Conservation (phyloP, 2,113 vertebrate genomes). For the Pleuronectes platessa region DNA sequence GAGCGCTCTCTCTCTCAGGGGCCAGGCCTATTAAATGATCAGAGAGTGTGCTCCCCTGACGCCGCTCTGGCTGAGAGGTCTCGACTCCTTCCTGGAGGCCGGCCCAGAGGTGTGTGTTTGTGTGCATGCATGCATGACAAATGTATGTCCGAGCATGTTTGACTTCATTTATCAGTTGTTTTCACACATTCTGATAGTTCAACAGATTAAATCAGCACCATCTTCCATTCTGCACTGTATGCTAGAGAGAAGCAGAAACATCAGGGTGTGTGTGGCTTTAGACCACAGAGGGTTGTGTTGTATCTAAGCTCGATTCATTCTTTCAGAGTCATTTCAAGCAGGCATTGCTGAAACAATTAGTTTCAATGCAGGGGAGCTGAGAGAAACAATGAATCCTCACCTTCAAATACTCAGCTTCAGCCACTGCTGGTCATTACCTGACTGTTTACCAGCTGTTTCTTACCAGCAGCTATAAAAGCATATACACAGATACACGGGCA, state of each 20-base stretch:
- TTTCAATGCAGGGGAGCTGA: constrained; percentile 42
- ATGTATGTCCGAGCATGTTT: constrained; percentile 23
- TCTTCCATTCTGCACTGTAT: constrained; percentile 11
- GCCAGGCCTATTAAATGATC: constrained; percentile 75
- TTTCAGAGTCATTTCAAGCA: constrained; percentile 50
- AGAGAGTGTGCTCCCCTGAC: constrained; percentile 64
- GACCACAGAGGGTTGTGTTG: constrained; percentile 43
- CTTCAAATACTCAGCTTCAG: constrained; percentile 39
- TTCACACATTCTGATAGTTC: not conserved
- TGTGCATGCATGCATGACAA: constrained; percentile 50
- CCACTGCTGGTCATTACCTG: constrained; percentile 49
- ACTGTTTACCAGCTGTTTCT: constrained; percentile 47
- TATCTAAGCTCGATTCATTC: constrained; percentile 57
- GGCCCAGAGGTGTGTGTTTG: constrained; percentile 55
- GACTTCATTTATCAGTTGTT: constrained; percentile 34
- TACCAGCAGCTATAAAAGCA: constrained; percentile 18
- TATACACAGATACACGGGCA: not conserved
- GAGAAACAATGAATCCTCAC: constrained; percentile 48
- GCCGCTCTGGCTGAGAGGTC: constrained; percentile 60
- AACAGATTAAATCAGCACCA: not conserved
- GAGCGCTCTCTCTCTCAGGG: constrained; percentile 59
- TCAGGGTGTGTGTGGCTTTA: constrained; percentile 36
- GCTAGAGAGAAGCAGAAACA: constrained; percentile 22
- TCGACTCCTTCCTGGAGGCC: constrained; percentile 50
- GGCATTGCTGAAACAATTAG: constrained; percentile 6